Evolutionary conservation across 2,113 vertebrate genomes (phyloP), one percentile per base, ranked within the genome.

Genomic region (Agapornis roseicollis): DNA sequence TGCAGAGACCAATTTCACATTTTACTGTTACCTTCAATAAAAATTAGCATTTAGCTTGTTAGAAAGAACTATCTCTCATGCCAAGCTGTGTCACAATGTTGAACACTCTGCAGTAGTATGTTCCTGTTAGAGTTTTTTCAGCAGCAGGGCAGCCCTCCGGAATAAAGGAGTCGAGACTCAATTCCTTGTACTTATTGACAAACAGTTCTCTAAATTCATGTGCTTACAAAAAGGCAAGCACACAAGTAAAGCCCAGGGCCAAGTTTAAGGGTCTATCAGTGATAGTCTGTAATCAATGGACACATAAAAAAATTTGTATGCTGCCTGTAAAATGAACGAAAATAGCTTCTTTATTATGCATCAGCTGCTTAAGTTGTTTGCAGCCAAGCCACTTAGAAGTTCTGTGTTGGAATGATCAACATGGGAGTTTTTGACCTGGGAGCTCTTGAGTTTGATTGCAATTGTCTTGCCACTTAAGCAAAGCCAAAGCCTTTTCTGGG

Each of bases 171-270:
- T 68, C 92, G 80, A 91, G 63, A 80, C 74, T 93, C 70, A 27
- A n/a, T 82, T 86, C 80, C 90, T 68, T 89, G 58, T 93, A 92
- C 96, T 96, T 96, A 95, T 91, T 94, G 95, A 96, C 85, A 95
- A 91, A 56, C 28, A 85, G 63, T 83, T 89, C 86, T 92, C 71
- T 1, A 94, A 96, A 90, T 8, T 14, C 65, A 49, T 46, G 83
- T 50, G 77, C 47, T 95, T 76, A 69, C 78, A 65, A 88, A 95
- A 94, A 85, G 41, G 44, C 80, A 93, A 80, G 89, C 23, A 6
- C 52, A 94, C 74, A 60, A 92, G 66, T 27, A 52, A 86, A 92
- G 71, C 65, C 78, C 31, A 29, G 68, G 82, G 80, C 85, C 39
- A 64, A 31, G 80, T 85, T 80, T 93, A 93, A 80, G 1, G n/a